Evolutionary conservation across 2,797 vertebrate species (phyloP).

Genomic region (Philypnodon macrostomus): DNA sequence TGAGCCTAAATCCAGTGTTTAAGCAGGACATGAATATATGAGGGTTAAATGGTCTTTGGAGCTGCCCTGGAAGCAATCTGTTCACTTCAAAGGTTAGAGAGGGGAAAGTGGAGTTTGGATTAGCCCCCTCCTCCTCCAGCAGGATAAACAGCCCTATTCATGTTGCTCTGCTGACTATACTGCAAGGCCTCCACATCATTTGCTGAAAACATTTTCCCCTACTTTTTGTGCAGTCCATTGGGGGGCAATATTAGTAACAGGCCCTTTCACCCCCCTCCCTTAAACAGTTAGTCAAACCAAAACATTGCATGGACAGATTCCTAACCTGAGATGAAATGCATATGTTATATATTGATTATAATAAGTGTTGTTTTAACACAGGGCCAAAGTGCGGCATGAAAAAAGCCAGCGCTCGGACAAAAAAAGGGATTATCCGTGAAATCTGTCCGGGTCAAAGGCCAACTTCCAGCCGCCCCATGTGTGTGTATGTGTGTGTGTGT

Average conservation of each 20-base stretch:
- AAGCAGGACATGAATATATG: slow-evolving; percentile 68
- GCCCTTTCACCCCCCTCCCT: too few species aligned
- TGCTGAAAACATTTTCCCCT: too few species aligned
- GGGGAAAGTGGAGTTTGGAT: too few species aligned
- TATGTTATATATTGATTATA: slow-evolving; percentile 3
- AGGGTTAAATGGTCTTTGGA: slow-evolving; percentile 54
- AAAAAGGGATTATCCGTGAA: slow-evolving; percentile 90
- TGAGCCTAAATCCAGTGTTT: slow-evolving; percentile 58
- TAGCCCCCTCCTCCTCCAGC: slow-evolving; percentile 25
- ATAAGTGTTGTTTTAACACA: slow-evolving; percentile 72
- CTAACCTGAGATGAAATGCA: too few species aligned
- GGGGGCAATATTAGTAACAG: too few species aligned
- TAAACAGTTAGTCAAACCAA: too few species aligned
- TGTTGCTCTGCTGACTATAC: too few species aligned
- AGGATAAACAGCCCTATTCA: slow-evolving; percentile 64
- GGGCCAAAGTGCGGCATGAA: slow-evolving; percentile 89
- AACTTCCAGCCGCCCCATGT: slow-evolving; percentile 84
- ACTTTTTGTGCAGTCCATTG: too few species aligned
- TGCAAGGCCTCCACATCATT: too few species aligned
- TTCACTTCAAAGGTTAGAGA: slow-evolving; percentile 66
- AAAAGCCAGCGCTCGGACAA: slow-evolving; percentile 77
- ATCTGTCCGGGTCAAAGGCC: slow-evolving; percentile 91
- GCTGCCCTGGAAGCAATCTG: slow-evolving; percentile 66
- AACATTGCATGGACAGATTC: too few species aligned
- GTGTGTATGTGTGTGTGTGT: slow-evolving; percentile 79